Conservation (phyloP, 2,888 invertebrate species). For the Drosophila tanythrix region DNA sequence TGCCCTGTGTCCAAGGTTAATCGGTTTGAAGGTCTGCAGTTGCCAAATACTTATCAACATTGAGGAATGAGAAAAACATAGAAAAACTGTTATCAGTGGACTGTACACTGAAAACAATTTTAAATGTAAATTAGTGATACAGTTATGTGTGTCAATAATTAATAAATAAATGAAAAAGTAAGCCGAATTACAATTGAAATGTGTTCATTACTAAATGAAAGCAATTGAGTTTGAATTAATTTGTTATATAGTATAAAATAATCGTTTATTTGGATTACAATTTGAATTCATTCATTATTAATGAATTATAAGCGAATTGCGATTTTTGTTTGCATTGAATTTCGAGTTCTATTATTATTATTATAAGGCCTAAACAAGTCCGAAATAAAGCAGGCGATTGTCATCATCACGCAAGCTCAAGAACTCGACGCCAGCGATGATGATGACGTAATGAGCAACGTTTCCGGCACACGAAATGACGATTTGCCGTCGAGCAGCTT, state of each 20-base stretch:
- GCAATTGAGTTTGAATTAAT: background rate
- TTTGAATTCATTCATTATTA: slow-evolving; percentile 13
- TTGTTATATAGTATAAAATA: background rate
- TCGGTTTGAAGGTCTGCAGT: slow-evolving; percentile 34
- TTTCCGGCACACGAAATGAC: slow-evolving; percentile 44
- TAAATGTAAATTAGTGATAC: background rate
- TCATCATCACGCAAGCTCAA: slow-evolving; percentile 27
- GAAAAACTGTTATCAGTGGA: slow-evolving; percentile 20
- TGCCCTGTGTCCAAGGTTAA: slow-evolving; percentile 30
- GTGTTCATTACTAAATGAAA: slow-evolving; percentile 4
- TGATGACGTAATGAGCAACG: slow-evolving; percentile 46
- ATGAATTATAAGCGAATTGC: slow-evolving; percentile 20
- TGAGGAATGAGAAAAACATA: slow-evolving; percentile 9
- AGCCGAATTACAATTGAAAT: background rate
- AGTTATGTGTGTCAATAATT: background rate
- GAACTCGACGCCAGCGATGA: slow-evolving; percentile 19
- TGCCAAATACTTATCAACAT: slow-evolving; percentile 33
- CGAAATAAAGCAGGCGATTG: slow-evolving; percentile 8
- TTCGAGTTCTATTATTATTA: slow-evolving; percentile 4
- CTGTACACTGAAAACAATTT: slow-evolving; percentile 3
- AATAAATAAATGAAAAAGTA: slow-evolving; percentile 1
- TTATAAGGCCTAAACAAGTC: background rate
- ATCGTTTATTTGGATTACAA: slow-evolving; percentile 3
- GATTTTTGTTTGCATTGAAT: slow-evolving; percentile 21
- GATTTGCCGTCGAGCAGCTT: slow-evolving; percentile 30